These are phyloP conservation scores for Pitta sordida DNA, from an alignment of 2,113 vertebrate species.

Conservation along the genomic window DNA sequence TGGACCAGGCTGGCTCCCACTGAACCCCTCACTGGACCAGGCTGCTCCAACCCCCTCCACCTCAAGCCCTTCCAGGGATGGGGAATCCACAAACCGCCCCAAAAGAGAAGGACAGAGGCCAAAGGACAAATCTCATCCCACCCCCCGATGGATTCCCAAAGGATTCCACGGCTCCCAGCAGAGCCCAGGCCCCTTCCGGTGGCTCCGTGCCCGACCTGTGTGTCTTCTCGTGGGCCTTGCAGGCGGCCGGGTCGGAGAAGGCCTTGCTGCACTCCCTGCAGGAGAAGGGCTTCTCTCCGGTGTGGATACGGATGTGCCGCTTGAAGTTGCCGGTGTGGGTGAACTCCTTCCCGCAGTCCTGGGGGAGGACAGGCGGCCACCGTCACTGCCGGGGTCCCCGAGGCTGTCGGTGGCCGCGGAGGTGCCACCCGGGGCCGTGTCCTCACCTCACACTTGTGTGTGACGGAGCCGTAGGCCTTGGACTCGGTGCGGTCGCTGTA, in stretches of 20 bases:
- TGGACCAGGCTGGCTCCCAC: background rate
- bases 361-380: background rate
- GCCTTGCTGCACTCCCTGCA: slow-evolving; percentile 94
- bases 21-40: background rate
- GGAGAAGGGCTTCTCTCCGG: slow-evolving; percentile 93
- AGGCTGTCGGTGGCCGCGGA: fast-evolving
- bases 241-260: slow-evolving; percentile 93
- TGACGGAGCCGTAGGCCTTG: slow-evolving; percentile 89
- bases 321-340: slow-evolving; percentile 97
- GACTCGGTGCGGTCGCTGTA: slow-evolving; percentile 87
- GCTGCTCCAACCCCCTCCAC: background rate
- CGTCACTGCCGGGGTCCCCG: fast-evolving
- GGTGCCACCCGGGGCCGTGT: fast-evolving
- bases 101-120: background rate
- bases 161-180: background rate
- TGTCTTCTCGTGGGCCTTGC: slow-evolving; percentile 97
- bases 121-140: background rate
- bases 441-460: slow-evolving; percentile 93
- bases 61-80: background rate
- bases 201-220: slow-evolving; percentile 79
- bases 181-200: fast-evolving
- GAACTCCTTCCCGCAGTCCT: slow-evolving; percentile 98
- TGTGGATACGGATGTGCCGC: slow-evolving; percentile 96
- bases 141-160: fast-evolving
- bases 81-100: fast-evolving